A percentile compares a stretch with the other conserved stretches of the same genome.
phyloP scores from a whole-genome alignment of 2,888 invertebrate species.

The Odontocerum albicorne region DNA sequence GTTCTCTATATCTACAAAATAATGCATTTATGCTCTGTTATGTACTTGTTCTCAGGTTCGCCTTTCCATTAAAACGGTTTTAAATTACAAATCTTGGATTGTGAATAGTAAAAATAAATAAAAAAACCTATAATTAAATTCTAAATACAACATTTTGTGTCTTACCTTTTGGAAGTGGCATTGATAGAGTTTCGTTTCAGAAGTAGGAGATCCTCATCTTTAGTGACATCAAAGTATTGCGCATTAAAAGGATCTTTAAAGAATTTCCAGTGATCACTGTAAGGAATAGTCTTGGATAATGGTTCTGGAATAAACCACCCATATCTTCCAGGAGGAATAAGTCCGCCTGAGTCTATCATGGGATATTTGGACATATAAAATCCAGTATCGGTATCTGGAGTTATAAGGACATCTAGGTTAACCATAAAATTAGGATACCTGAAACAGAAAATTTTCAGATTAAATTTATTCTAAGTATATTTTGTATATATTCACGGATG shows the following conservation, averaged over 20 bases:
- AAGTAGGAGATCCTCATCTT: slow-evolving; percentile 41
- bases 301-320: slow-evolving; percentile 65
- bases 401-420: slow-evolving; percentile 73
- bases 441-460: slow-evolving; percentile 32
- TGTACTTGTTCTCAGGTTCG: no score
- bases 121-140: background rate
- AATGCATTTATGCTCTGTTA: no score
- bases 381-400: slow-evolving; percentile 60
- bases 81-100: no score
- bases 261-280: slow-evolving; percentile 58
- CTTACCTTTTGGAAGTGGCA: slow-evolving; percentile 39
- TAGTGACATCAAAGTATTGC: slow-evolving; percentile 50
- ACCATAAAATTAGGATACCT: slow-evolving; percentile 57
- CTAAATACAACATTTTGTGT: background rate
- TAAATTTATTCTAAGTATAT: no score
- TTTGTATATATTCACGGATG: no score
- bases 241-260: slow-evolving; percentile 52
- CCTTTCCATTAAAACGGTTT: no score
- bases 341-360: slow-evolving; percentile 56
- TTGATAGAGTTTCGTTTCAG: slow-evolving; percentile 43
- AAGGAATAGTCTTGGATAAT: slow-evolving; percentile 39
- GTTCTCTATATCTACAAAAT: no score
- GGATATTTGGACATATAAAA: slow-evolving; percentile 45
- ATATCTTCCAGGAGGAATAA: slow-evolving; percentile 60
- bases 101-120: background rate